Base-by-base conservation (phyloP, 2,113 vertebrate genomes). In the Orycteropus afer region DNA sequence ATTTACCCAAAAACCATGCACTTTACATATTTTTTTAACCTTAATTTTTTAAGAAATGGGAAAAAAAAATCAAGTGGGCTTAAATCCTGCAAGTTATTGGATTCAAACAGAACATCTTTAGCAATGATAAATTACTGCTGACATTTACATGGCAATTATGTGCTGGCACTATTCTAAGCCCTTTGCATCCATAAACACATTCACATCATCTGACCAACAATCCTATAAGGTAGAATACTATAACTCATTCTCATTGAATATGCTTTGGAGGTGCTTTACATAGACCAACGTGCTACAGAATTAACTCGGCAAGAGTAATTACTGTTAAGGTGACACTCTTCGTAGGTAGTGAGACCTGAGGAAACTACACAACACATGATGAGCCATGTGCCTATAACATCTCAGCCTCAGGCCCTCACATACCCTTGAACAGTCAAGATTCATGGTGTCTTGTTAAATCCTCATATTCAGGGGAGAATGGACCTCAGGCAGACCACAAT, bases 21-120 rank as follows among this genome's bases (percentile, higher is more conserved):
- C 32, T 84, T 84, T 47, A 92, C 59, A 17, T 32, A 51, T 69
- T 77, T 83, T 87, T 95, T 93, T 83, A 69, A 67, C 78, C 25
- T 61, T 40, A 81, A 49, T 74, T 82, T 74, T 82, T 82, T 89
- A 20, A 45, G 53, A 53, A 63, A 49, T 32, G 34, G 22, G 27
- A 20, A 73, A 47, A 86, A 82, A 87, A 23, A 57, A 57, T 17
- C 59, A 57, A 49, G 18, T 47, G 47, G 67, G 40, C 34, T 59
- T 57, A 76, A 91, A 55, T 14, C 42, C 29, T 49, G 23, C 27
- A 69, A 81, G 15, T 65, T n/a, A 76, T 9, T 65, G 49, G 37
- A 12, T 40, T 85, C 73, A 55, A 88, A 73, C 22, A 89, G 7
- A 13, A 63, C 51, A 61, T 78, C 49, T 77, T 91, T 73, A 12